phyloP scores from a whole-genome alignment of 2,888 invertebrate species.

The Stenchaetothrips biformis region DNA sequence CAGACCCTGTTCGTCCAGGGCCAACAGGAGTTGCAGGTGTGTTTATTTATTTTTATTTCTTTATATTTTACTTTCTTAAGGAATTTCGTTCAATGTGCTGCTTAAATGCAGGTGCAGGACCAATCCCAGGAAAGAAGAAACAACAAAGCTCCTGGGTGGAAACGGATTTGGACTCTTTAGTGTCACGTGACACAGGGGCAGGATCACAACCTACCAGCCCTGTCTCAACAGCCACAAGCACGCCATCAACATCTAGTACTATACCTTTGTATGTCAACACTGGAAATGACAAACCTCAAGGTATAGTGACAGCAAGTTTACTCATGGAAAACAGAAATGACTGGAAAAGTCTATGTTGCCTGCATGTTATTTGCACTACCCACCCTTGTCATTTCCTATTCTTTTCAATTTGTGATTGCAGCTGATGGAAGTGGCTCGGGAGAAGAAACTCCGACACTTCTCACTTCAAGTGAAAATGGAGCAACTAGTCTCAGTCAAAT shows the following conservation, averaged over 20 bases:
- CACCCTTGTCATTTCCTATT: constrained; percentile 16
- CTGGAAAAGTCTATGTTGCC: constrained; percentile 42
- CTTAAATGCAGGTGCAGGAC: constrained; percentile 37
- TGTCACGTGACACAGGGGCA: constrained; percentile 66
- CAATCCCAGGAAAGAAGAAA: constrained; percentile 48
- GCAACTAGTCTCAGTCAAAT: constrained; percentile 40
- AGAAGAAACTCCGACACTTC: neutral
- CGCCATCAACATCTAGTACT: constrained; percentile 34
- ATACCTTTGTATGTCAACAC: constrained; percentile 69
- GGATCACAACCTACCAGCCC: constrained; percentile 43
- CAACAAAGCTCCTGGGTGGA: constrained; percentile 74
- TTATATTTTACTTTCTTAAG: constrained; percentile 5
- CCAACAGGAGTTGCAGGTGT: constrained; percentile 43
- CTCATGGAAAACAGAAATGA: no score
- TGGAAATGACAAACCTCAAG: constrained; percentile 39
- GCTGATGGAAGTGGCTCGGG: neutral
- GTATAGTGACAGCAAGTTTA: constrained; percentile 39
- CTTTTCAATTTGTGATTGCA: neutral
- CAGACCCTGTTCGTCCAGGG: constrained; percentile 58
- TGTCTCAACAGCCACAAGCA: constrained; percentile 37
- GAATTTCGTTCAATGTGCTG: constrained; percentile 1
- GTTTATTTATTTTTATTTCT: constrained; percentile 9
- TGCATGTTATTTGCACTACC: neutral
- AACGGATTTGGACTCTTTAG: constrained; percentile 82
- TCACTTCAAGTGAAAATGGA: neutral